Conservation (phyloP, 2,797 vertebrate genomes). For the Mormyrops boulengeri region DNA sequence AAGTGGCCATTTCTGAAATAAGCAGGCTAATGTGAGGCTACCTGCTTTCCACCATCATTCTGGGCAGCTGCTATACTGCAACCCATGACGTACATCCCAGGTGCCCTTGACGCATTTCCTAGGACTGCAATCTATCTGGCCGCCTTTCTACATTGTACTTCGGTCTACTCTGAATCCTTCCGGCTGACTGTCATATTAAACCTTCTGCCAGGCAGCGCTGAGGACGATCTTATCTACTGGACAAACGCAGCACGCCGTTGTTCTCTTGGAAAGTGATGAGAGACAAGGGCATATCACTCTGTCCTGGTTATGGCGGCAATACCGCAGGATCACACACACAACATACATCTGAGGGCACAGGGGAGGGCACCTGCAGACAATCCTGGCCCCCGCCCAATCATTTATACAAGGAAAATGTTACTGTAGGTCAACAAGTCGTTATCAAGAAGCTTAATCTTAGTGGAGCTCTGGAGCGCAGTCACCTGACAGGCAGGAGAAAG, state of each 20-base stretch:
- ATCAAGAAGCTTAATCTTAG: constrained; percentile 22
- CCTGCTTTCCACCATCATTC: neutral
- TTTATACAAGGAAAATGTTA: neutral
- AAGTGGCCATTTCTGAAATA: neutral
- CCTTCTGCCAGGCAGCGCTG: neutral
- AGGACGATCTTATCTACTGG: neutral
- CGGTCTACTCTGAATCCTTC: neutral
- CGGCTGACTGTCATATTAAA: neutral
- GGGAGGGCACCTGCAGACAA: neutral
- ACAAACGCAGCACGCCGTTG: neutral
- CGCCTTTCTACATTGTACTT: neutral
- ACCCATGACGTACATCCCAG: neutral
- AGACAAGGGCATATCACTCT: neutral
- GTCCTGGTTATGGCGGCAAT: neutral
- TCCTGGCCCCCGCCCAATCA: neutral
- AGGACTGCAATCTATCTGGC: neutral
- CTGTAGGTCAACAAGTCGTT: neutral
- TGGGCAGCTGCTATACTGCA: neutral
- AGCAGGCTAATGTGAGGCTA: neutral
- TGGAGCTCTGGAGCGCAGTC: neutral
- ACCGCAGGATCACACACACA: neutral
- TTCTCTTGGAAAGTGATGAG: neutral
- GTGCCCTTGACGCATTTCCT: neutral
- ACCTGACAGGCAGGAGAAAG: neutral
- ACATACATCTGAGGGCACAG: neutral